Evolutionary conservation across 2,113 vertebrate species (phyloP), one percentile per base, ranked within the genome.

Genomic region (Chaenogobius annularis): DNA sequence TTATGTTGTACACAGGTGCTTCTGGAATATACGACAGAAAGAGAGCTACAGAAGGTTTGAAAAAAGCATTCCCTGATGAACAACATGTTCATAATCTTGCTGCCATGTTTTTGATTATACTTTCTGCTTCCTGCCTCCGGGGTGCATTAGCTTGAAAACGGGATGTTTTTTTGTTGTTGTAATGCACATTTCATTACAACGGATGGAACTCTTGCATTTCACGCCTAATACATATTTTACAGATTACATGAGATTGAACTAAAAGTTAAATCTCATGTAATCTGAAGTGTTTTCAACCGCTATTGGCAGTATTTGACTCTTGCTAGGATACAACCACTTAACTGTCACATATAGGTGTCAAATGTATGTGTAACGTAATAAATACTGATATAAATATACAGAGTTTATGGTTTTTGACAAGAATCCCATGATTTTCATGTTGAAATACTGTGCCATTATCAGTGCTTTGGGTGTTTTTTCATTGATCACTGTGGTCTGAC

Each of bases 71-170:
- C 63, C 74, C 68, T 0, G 10, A 50, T 83, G 80, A 69, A 80
- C 19, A n/a, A 31, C 23, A 35, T 62, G 71, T 82, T 86, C 83
- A 87, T 72, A 40, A 65, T 80, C 55, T 76, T 15, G 59, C 44
- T 62, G 50, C 47, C 65, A 71, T 81, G 66, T 79, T 66, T 35
- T 77, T 74, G 46, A 77, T 85, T n/a, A 59, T 79, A 79, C 81
- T 61, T 67, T 77, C 69, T 52, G 26, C 63, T 64, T 69, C 2
- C 14, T 47, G 43, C 83, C 79, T 80, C 73, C 47, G 52, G 73
- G 64, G 79, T 75, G 10, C 44, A 70, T 76, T 46, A 44, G 52
- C 47, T 74, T 76, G 43, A 80, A 83, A 74, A 54, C 48, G 9
- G 7, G 37, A 74, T 35, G 63, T 47, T 4, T 65, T 86, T 73